Evolutionary conservation across 1,140 invertebrate genomes (phyloP), one percentile per base, ranked within the genome.

Genomic region (Drosophila biarmipes): DNA sequence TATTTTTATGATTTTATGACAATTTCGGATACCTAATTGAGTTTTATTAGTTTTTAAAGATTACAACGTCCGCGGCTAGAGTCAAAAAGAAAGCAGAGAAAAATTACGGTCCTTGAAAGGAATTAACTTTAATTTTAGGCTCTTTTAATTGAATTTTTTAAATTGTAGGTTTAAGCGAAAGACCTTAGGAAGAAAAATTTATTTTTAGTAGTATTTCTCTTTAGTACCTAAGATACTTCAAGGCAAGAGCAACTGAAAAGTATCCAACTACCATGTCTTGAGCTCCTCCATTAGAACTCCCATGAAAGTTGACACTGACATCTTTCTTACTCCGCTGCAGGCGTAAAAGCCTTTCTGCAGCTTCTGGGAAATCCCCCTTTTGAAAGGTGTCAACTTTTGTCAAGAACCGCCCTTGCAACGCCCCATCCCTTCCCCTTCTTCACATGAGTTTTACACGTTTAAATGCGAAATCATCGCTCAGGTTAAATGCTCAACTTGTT

Each of bases 401-500:
- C 42, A 11, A 49, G 58, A 46, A 21, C 27, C 40, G 62, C 58
- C 63, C 24, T 31, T 17, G 4, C 10, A 24, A 40, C 40, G 35
- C 35, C 37, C n/a, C 46, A 21, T 21, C 27, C 17, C n/a, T 49
- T 21, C 31, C n/a, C 10, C 34, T 29, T 17, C 10, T 34, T 15
- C 2, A 19, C 15, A 40, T n/a, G 24, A 54, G 27, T 66, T 64
- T 43, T 19, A 38, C 42, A 17, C n/a, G 56, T 40, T 17, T 64
- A 42, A 52, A 29, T 69, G 67, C 64, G 67, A 71, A 71, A 56
- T 71, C 67, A 71, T 71, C 19, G 51, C 67, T 69, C 67, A 71
- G 67, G 27, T 71, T 63, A 55, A 55, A 55, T 40, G 42, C 42
- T 14, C 66, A 56, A 48, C 66, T 56, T 43, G 34, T 69, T 56